Conservation (phyloP, 2,888 invertebrate genomes). For the Ditylenchus weischeri region DNA sequence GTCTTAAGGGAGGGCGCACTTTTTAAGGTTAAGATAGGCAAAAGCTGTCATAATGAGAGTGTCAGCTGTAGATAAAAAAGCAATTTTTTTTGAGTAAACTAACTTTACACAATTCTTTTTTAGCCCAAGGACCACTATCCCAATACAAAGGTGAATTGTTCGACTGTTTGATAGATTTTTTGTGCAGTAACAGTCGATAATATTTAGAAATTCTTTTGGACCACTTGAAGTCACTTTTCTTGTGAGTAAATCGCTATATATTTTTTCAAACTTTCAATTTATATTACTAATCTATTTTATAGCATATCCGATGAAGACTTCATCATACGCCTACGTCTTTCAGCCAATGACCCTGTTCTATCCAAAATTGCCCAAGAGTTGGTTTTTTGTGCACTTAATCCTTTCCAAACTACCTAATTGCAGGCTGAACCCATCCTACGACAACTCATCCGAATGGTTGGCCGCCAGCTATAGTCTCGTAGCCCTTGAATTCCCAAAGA, state of each 20-base stretch:
- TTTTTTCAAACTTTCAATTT: conserved; percentile 1
- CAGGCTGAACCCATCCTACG: conserved; percentile 40
- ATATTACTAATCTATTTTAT: conserved; percentile 11
- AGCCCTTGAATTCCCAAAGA: conserved; percentile 22
- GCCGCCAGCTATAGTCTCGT: conserved; percentile 18
- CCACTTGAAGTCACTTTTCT: conserved; percentile 33
- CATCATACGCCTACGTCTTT: conserved; percentile 19
- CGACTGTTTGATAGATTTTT: conserved; percentile 36
- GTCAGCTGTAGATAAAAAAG: too few relatives aligned
- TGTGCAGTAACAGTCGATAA: conserved; percentile 19
- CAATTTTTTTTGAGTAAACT: too few relatives aligned
- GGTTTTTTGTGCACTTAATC: conserved; percentile 6
- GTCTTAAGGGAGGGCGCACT: too few relatives aligned
- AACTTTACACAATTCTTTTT: background rate
- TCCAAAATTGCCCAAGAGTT: conserved; percentile 32
- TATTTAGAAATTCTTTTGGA: conserved; percentile 31
- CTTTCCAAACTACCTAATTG: background rate
- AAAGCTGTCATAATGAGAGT: too few relatives aligned
- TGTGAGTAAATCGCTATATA: conserved; percentile 26
- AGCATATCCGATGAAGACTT: conserved; percentile 37
- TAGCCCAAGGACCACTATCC: conserved; percentile 36
- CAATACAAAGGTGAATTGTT: conserved; percentile 38
- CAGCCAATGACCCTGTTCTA: conserved; percentile 31
- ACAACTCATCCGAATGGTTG: conserved; percentile 29
- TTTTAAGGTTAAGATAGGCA: too few relatives aligned